Evolutionary conservation across 2,797 vertebrate genomes (phyloP).

Genomic region (Enteromius treurensis): DNA sequence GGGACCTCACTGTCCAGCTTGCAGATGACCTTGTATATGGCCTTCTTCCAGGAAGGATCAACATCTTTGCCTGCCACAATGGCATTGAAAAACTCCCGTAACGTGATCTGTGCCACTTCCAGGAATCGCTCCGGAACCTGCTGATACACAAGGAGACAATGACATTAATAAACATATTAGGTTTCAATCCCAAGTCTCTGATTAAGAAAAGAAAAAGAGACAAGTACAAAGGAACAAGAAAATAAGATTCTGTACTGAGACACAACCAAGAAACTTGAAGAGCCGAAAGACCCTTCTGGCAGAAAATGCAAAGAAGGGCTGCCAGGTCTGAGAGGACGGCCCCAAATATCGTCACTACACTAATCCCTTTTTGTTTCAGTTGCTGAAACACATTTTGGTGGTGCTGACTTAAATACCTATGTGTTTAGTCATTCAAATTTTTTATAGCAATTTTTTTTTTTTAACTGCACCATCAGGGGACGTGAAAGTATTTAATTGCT

Average conservation of each 20-base stretch:
- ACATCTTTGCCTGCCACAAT: constrained; percentile 99
- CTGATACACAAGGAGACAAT: constrained; percentile 85
- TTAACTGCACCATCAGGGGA: not conserved
- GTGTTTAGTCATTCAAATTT: not conserved
- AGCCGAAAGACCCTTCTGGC: constrained; percentile 5
- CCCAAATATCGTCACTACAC: constrained; percentile 21
- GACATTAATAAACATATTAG: constrained; percentile 88
- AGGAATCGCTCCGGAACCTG: constrained; percentile 99
- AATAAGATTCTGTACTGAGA: constrained; percentile 15
- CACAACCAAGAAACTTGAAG: not conserved
- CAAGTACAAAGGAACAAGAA: constrained; percentile 55
- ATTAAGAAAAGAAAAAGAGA: constrained; percentile 79
- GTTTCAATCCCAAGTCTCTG: constrained; percentile 80
- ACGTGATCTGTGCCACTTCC: constrained; percentile 98
- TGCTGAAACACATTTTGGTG: constrained; percentile 12
- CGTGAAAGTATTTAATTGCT: not conserved
- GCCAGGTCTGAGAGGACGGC: constrained; percentile 24
- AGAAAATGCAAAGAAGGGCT: constrained; percentile 1
- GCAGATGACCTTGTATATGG: constrained; percentile 99
- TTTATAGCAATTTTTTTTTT: not conserved
- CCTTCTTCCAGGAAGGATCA: constrained; percentile 99
- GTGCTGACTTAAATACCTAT: constrained; percentile 1
- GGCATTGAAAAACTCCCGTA: constrained; percentile 99
- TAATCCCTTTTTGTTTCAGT: constrained; percentile 42
- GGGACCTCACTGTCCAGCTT: constrained; percentile 99